Percentiles rank a stretch among this genome's conserved stretches.
phyloP scores from a whole-genome alignment of 2,888 invertebrate genomes.

The Heliconius hortense region DNA sequence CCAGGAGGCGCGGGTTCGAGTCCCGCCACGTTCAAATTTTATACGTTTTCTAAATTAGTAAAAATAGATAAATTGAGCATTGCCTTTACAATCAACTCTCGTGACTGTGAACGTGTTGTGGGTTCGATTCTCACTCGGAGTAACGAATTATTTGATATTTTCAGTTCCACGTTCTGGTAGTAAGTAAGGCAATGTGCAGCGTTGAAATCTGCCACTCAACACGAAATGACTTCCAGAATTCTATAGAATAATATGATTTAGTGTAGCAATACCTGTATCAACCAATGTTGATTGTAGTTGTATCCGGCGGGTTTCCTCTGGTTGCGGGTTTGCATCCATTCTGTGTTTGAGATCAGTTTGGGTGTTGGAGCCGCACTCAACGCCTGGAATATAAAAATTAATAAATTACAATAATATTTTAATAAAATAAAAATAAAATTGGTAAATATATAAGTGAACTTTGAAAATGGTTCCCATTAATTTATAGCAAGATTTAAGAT shows the following conservation, averaged over 20 bases:
- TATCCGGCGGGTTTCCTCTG: constrained; percentile 82
- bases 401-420: no score
- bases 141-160: neutral
- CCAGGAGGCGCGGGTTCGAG: no score
- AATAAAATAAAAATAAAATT: no score
- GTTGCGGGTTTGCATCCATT: constrained; percentile 87
- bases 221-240: no score
- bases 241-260: neutral
- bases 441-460: no score
- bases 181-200: neutral
- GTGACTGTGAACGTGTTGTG: neutral
- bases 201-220: neutral
- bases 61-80: no score
- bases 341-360: constrained; percentile 86
- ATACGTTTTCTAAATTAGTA: no score
- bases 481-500: no score
- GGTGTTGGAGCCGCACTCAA: constrained; percentile 90
- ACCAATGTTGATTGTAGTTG: constrained; percentile 93
- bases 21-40: no score
- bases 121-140: neutral
- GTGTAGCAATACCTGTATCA: constrained; percentile 86
- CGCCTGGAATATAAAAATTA: constrained; percentile 63
- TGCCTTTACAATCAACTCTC: no score
- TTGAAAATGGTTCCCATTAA: no score
- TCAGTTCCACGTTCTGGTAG: neutral